Evolutionary conservation across 1,140 invertebrate species (phyloP).

Genomic region (Pseudomyrmex cubaensis): DNA sequence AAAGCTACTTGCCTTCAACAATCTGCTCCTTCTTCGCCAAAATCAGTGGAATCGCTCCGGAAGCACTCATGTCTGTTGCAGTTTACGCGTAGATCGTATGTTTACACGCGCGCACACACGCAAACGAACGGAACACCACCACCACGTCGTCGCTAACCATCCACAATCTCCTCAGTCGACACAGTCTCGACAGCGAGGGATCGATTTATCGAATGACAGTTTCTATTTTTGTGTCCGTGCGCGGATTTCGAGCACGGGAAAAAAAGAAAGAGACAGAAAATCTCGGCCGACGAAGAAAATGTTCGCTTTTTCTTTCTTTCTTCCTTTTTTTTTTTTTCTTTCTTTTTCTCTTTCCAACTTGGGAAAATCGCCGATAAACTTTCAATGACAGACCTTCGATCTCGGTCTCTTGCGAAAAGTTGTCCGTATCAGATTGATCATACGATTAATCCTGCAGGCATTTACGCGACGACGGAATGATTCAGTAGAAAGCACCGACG

Average conservation of each 20-base stretch:
- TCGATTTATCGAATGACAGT: constrained; percentile 62
- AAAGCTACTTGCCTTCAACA: constrained; percentile 80
- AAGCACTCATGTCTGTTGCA: constrained; percentile 77
- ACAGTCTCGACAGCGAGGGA: constrained; percentile 24
- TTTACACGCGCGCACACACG: constrained; percentile 48
- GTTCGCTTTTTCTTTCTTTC: not conserved
- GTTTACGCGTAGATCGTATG: constrained; percentile 22
- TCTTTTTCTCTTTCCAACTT: too few relatives aligned
- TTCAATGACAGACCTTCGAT: not conserved
- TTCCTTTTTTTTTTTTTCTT: too few relatives aligned
- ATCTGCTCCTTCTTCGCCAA: constrained; percentile 80
- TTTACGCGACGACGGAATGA: not conserved
- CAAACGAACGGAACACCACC: not conserved
- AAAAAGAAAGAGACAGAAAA: constrained; percentile 2
- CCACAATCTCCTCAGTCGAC: constrained; percentile 27
- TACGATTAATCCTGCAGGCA: constrained; percentile 26
- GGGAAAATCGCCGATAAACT: not conserved
- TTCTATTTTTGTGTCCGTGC: constrained; percentile 35
- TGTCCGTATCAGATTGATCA: constrained; percentile 6
- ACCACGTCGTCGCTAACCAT: constrained; percentile 32
- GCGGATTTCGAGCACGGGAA: constrained; percentile 24
- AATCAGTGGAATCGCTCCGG: constrained; percentile 81
- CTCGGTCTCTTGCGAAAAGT: not conserved
- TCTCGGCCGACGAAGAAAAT: constrained; percentile 10
- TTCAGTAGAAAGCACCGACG: not conserved